These are phyloP conservation scores for Periophthalmodon schlosseri DNA, from an alignment of 2,113 vertebrate species.

Conservation along the genomic window DNA sequence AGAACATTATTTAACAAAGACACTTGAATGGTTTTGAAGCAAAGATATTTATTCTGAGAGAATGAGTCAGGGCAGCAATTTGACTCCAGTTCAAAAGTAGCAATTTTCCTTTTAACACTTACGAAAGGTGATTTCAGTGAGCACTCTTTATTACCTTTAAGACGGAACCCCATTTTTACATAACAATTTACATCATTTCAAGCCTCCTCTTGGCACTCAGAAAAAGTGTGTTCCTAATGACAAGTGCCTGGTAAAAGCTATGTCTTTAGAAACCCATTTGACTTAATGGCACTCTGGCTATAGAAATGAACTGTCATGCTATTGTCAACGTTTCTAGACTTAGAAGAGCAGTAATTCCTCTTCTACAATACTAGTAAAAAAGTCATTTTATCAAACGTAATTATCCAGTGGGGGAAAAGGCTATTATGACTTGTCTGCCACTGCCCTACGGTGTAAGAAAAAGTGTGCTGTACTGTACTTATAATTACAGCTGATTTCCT, in stretches of 20 bases:
- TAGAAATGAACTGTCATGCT: slow-evolving; percentile 58
- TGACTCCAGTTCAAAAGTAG: slow-evolving; percentile 37
- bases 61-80: background rate
- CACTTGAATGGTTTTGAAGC: background rate
- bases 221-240: slow-evolving; percentile 52
- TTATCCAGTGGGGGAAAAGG: slow-evolving; percentile 18
- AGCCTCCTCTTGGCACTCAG: slow-evolving; percentile 20
- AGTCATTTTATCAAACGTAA: slow-evolving; percentile 48
- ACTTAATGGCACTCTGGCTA: slow-evolving; percentile 52
- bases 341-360: slow-evolving; percentile 37
- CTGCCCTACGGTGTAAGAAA: slow-evolving; percentile 4
- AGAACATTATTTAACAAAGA: background rate
- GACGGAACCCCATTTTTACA: slow-evolving; percentile 50
- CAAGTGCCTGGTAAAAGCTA: slow-evolving; percentile 59
- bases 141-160: slow-evolving; percentile 47
- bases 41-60: background rate
- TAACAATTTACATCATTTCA: slow-evolving; percentile 58
- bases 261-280: slow-evolving; percentile 60
- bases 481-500: background rate
- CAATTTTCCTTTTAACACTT: slow-evolving; percentile 47
- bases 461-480: background rate
- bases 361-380: slow-evolving; percentile 38
- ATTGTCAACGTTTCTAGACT: slow-evolving; percentile 56
- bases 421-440: background rate
- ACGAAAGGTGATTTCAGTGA: slow-evolving; percentile 56